phyloP scores from a whole-genome alignment of 2,888 invertebrate species.

The Antheraea yamamai region DNA sequence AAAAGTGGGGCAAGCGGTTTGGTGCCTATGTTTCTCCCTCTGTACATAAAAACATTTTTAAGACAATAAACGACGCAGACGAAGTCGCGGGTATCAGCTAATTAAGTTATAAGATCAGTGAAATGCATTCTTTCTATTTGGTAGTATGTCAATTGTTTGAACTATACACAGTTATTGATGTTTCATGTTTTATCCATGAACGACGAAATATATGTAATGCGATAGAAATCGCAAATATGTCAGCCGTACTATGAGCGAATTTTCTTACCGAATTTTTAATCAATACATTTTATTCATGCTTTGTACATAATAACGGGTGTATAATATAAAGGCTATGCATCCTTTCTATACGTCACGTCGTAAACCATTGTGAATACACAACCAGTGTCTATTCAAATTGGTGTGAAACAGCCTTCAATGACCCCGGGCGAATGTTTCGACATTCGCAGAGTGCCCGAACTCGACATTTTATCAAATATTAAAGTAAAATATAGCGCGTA shows the following conservation, averaged over 20 bases:
- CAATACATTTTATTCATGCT: slow-evolving; percentile 4
- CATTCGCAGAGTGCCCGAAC: slow-evolving; percentile 31
- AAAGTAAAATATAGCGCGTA: neutral
- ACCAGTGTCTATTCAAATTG: slow-evolving; percentile 55
- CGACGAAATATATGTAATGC: neutral
- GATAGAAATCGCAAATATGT: neutral
- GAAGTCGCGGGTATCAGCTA: too few relatives aligned
- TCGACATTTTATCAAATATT: slow-evolving; percentile 13
- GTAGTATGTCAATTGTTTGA: neutral
- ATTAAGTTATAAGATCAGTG: neutral
- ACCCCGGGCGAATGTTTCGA: slow-evolving; percentile 44
- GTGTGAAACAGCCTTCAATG: slow-evolving; percentile 50
- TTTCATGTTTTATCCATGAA: neutral
- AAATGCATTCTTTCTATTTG: neutral
- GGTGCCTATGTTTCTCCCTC: too few relatives aligned
- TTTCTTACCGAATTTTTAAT: slow-evolving; percentile 3
- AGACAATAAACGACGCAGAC: too few relatives aligned
- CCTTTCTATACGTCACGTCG: slow-evolving; percentile 54
- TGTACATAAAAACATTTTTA: too few relatives aligned
- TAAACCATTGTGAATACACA: slow-evolving; percentile 55
- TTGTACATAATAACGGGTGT: slow-evolving; percentile 20
- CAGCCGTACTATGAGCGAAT: neutral
- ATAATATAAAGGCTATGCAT: slow-evolving; percentile 38
- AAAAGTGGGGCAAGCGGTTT: too few relatives aligned
- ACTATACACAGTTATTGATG: neutral